Evolutionary conservation across 1,140 invertebrate species (phyloP), one percentile per base, ranked within the genome.

Genomic region (Macrosteles quadrilineatus): DNA sequence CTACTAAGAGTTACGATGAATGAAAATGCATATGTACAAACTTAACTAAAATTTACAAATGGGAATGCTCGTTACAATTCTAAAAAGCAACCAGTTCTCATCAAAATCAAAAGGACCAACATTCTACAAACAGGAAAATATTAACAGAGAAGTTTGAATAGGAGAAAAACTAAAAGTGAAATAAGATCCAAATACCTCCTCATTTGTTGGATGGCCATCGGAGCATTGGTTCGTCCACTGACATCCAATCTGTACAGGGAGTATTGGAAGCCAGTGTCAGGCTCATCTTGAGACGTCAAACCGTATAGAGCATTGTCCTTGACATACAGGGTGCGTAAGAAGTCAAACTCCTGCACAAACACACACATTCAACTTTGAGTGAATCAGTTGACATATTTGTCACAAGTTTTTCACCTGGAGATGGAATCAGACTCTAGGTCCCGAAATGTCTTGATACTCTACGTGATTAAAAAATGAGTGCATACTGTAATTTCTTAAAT

Each of bases 201-300:
- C n/a, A 94, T 80, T 69, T 92, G 88, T 75, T 91, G 90, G 32
- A 94, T 78, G 50, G 87, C 87, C 67, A 91, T 85, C 11, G 85
- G 80, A 53, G 85, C 83, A 77, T 93, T 93, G 40, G 86, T 84
- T 40, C 85, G 84, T 0, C 93, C 92, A 75, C 88, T 91, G 2
- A 95, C 80, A 77, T 94, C 92, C 76, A 95, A 81, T 73, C 87
- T 87, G 71, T 91, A 87, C 14, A 95, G 78, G 1, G 89, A 91
- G 76, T 90, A 91, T 76, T 92, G 88, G 77, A 93, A 91, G 40
- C 87, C 88, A 72, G 88, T 91, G 73, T 91, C 89, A 9, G 85
- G 81, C 80, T 91, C 84, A 71, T 84, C 86, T 3, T 32, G 67
- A 1, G 67, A 55, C 14, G 40, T 53, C 21, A 72, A 47, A 11